Evolutionary conservation across 2,113 vertebrate species (phyloP), one percentile per base, ranked within the genome.

Genomic region (Oenanthe oenanthe): DNA sequence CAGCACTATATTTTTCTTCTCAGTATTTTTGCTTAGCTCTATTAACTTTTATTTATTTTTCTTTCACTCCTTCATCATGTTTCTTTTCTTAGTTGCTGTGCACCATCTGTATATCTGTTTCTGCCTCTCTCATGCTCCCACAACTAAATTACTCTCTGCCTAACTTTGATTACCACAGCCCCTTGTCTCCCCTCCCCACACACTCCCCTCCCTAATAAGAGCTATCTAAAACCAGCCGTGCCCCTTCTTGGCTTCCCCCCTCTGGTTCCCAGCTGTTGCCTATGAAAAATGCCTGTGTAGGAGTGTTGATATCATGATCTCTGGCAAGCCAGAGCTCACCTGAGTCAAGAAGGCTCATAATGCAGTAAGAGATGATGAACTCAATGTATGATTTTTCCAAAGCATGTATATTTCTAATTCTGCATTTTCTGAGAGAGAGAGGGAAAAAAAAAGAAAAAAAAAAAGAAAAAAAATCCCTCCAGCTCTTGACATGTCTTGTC

Each of bases 41-140:
- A 95, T 97, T 97, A 96, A 97, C 89, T 96, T 96, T 96, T 97
- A 96, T 97, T 97, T 97, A 97, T 97, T 96, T 95, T 96, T 90
- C 92, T 95, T 92, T 83, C 88, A 60, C 56, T 96, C 89, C 75
- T 97, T 94, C 89, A 85, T 87, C 71, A 56, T 95, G 94, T 95
- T 95, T 96, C 94, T 95, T 94, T 92, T 89, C 92, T 92, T 86
- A 90, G 90, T 90, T 96, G 88, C 85, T 25, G 9, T 60, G 63
- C 48, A 40, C 94, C 95, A 94, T 94, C 94, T 94, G 92, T 95
- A 74, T 90, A 92, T 95, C 87, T 96, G 72, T 86, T 94, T 85
- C 88, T 88, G 72, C 90, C 67, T 93, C 63, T 91, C 74, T 75
- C 24, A 5, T 28, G 71, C 84, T 93, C 42, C 82, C 51, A 80